Percentiles rank a stretch among this genome's conserved stretches.
Evolutionary conservation across 2,113 vertebrate genomes (phyloP).

Genomic region (Caranx melampygus): DNA sequence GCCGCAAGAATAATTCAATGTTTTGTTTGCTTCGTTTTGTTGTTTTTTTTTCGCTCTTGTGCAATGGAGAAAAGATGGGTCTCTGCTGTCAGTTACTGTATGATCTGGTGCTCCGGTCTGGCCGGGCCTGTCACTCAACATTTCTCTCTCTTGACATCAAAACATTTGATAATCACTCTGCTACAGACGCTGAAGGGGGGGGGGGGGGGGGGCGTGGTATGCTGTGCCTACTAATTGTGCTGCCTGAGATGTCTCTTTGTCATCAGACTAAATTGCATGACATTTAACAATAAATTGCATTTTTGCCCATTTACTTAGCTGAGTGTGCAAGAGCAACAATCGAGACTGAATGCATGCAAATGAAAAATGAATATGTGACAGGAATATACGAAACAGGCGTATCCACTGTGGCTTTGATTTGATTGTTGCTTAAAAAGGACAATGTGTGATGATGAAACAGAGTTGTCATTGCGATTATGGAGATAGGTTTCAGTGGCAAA

Average conservation of each 20-base stretch:
- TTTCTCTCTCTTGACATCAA: slow-evolving; percentile 72
- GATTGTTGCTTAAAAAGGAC: slow-evolving; percentile 28
- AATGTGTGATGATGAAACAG: slow-evolving; percentile 38
- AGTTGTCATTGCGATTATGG: slow-evolving; percentile 44
- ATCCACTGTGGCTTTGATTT: slow-evolving; percentile 14
- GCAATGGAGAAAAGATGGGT: slow-evolving; percentile 49
- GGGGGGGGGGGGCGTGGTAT: slow-evolving; percentile 3
- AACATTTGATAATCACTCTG: slow-evolving; percentile 75
- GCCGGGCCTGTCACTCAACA: slow-evolving; percentile 77
- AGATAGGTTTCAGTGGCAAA: slow-evolving; percentile 26
- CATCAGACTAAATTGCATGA: slow-evolving; percentile 68
- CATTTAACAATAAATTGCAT: slow-evolving; percentile 69
- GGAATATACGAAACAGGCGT: slow-evolving; percentile 56
- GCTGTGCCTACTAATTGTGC: slow-evolving; percentile 58
- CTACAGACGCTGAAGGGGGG: slow-evolving; percentile 62
- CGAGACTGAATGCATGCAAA: slow-evolving; percentile 37
- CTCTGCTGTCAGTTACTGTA: slow-evolving; percentile 69
- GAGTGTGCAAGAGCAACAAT: slow-evolving; percentile 40
- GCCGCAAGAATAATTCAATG: slow-evolving; percentile 74
- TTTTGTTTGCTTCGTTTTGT: slow-evolving; percentile 57
- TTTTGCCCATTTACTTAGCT: slow-evolving; percentile 56
- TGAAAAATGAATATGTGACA: slow-evolving; percentile 41
- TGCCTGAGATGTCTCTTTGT: slow-evolving; percentile 66
- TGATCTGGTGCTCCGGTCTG: slow-evolving; percentile 59
- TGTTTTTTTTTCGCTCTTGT: slow-evolving; percentile 32